Evolutionary conservation across 1,140 invertebrate species (phyloP), one percentile per base, ranked within the genome.

Genomic region (Drosophila bifasciata): DNA sequence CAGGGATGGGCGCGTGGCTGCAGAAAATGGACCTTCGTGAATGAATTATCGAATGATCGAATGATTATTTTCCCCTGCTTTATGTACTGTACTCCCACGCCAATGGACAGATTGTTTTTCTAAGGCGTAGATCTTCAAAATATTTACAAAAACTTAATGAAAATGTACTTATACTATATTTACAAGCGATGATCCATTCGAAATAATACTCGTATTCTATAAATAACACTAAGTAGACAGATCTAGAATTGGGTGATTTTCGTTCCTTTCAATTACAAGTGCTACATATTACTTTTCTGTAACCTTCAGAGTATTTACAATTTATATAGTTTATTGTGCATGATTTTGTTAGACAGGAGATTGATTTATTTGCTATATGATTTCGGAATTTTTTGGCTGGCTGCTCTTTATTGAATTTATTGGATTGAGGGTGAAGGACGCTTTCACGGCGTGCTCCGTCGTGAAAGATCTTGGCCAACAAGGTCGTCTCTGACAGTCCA

Each of bases 391-490:
- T 76, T 80, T 72, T n/a, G n/a, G n/a, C 43, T 61, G 46, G 58
- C 28, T 85, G 23, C 23, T 25, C 23, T 25, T 1, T 36, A n/a
- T n/a, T 60, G 64, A 60, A 70, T 84, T 71, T 76, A 61, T 64
- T 64, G 62, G 62, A 36, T 69, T 81, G 83, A 88, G 83, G 81
- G 81, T 86, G 81, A 86, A 86, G 81, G 83, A 86, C 81, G 83
- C 41, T 58, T 52, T 62, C 32, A 19, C 75, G 79, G 79, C 76
- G 79, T 79, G 80, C 80, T 80, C 72, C 76, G 73, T 72, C n/a
- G n/a, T 61, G 61, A 70, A 17, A 28, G 21, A 64, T 44, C 16
- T 69, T 59, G 32, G 58, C 64, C 41, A 77, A 76, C 81, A 85
- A 85, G 81, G 81, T 86, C 81, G 81, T 85, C 81, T 85, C 81